Evolutionary conservation across 2,888 invertebrate species (phyloP), one percentile per base, ranked within the genome.

Genomic region (Agrotis segetum): DNA sequence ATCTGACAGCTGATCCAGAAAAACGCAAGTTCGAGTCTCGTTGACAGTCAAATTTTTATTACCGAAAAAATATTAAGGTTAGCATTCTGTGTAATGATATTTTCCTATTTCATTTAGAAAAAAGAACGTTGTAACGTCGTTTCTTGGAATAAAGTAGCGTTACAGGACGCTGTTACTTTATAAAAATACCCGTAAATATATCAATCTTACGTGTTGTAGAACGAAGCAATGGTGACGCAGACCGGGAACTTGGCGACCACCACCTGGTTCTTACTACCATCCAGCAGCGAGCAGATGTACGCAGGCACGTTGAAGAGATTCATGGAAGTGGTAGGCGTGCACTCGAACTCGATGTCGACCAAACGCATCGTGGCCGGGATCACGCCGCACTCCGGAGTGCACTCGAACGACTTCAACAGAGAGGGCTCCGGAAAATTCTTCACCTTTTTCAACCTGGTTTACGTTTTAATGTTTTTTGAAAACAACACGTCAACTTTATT

Each of bases 201-300:
- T 40, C 11, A 9, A 24, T 86, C 94, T 88, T 85, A 96, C 96
- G 96, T 96, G 74, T 96, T 96, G 79, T 96, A 96, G 84, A 96
- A 96, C 1, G 96, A 95, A 4, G 95, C 95, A 67, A 96, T 94
- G 3, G 94, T 92, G 34, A 95, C 87, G 74, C 92, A 92, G 13
- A 96, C 92, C 7, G 96, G 96, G 83, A 96, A 96, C 87, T 94
- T 94, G 2, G 96, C 96, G 2, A 96, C 96, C 5, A 96, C 93
- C 17, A 95, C 92, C 84, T 96, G 96, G 59, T 94, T 89, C 76
- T 92, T 94, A 76, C 91, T 95, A 66, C 93, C 94, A 62, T 96
- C 96, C n/a, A 96, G 82, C 75, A 96, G 86, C 0, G 94, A 93
- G 84, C 96, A 96, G 17, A 82, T 94, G 73, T 92, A 96, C 1